A percentile compares a stretch with the other conserved stretches of the same genome.
Evolutionary conservation across 2,888 invertebrate species (phyloP).

Genomic region (Alcis repandata): DNA sequence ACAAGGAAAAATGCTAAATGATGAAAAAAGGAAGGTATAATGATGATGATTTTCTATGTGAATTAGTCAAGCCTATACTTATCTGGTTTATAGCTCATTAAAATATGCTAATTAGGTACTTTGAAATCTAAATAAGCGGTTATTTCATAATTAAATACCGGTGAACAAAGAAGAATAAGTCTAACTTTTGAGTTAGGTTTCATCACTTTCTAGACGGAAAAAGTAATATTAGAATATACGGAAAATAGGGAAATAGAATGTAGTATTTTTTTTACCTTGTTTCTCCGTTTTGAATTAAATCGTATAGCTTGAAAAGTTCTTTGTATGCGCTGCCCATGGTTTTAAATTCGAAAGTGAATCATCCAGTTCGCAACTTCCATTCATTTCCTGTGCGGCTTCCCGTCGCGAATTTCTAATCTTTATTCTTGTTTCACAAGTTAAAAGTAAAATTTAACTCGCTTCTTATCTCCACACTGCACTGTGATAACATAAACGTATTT

Average conservation of each 20-base stretch:
- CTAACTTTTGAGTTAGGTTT: too few species aligned
- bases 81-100: too few species aligned
- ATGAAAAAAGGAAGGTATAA: too few species aligned
- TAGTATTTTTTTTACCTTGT: slow-evolving; percentile 75
- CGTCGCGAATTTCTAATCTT: slow-evolving; percentile 49
- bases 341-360: slow-evolving; percentile 62
- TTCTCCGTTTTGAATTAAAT: slow-evolving; percentile 88
- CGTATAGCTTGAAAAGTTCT: slow-evolving; percentile 86
- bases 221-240: not conserved
- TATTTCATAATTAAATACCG: not conserved
- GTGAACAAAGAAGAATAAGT: not conserved
- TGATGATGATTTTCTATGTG: too few species aligned
- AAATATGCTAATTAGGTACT: too few species aligned
- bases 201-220: too few species aligned
- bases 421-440: slow-evolving; percentile 11
- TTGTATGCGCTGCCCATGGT: slow-evolving; percentile 77
- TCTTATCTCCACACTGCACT: slow-evolving; percentile 28
- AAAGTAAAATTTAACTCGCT: slow-evolving; percentile 11
- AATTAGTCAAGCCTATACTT: too few species aligned
- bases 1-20: too few species aligned
- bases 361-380: slow-evolving; percentile 66
- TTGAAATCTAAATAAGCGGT: not conserved
- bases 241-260: not conserved
- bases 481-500: slow-evolving; percentile 39
- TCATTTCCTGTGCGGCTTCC: slow-evolving; percentile 79